Percentiles rank a stretch among this genome's conserved stretches.
Evolutionary conservation across 2,797 vertebrate species (phyloP).

Genomic region (Lagorchestes hirsutus): DNA sequence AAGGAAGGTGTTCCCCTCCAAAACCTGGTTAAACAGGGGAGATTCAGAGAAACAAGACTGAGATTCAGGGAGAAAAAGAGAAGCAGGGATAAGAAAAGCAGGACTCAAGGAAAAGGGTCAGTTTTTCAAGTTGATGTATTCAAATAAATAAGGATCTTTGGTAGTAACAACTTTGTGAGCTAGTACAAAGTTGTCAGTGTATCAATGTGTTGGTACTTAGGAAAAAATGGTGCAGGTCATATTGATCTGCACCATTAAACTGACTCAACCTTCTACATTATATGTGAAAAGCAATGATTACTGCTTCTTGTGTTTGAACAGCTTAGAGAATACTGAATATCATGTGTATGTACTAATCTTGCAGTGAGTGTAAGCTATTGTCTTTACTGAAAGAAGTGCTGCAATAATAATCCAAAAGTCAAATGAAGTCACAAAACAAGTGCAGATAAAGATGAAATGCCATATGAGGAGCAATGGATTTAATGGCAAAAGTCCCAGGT

Average conservation of each 20-base stretch:
- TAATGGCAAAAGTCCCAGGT: background rate
- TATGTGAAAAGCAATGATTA: slow-evolving; percentile 20
- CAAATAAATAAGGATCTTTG: background rate
- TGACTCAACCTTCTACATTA: slow-evolving; percentile 7
- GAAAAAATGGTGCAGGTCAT: slow-evolving; percentile 3
- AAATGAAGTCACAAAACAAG: background rate
- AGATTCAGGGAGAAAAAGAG: background rate
- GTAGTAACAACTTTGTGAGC: background rate
- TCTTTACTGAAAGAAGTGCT: background rate
- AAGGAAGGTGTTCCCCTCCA: background rate
- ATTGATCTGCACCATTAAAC: too few species aligned
- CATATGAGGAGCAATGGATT: background rate
- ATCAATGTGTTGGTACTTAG: background rate
- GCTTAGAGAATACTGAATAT: background rate
- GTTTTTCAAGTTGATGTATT: background rate
- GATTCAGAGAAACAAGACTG: background rate
- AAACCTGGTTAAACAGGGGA: background rate
- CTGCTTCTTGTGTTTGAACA: background rate
- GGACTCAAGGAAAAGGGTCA: background rate
- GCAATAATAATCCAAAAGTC: background rate
- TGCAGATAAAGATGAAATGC: background rate
- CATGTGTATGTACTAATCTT: background rate
- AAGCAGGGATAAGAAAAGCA: background rate
- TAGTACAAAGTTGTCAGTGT: background rate
- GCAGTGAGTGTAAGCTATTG: background rate